Conservation (phyloP, 2,113 vertebrate genomes). For the Galbula dea region DNA sequence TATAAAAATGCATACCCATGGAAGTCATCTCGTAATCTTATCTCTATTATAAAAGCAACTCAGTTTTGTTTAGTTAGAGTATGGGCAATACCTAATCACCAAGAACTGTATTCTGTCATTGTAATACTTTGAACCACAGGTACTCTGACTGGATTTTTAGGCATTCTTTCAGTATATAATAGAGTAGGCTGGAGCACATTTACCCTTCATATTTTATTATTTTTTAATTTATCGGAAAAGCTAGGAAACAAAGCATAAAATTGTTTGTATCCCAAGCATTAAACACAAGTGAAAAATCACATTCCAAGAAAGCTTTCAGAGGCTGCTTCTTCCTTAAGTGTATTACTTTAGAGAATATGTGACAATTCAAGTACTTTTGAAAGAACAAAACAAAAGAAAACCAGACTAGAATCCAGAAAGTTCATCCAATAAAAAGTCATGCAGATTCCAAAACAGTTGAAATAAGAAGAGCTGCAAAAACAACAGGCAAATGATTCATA, state of each 20-base stretch:
- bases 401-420: not conserved
- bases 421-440: not conserved
- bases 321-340: not conserved
- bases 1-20: not conserved
- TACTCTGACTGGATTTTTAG: not conserved
- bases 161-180: not conserved
- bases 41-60: not conserved
- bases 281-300: not conserved
- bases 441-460: not conserved
- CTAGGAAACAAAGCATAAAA: not conserved
- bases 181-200: not conserved
- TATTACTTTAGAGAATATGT: not conserved
- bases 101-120: not conserved
- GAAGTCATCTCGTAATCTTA: not conserved
- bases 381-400: fast-evolving
- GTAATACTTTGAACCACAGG: not conserved
- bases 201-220: not conserved
- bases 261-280: not conserved
- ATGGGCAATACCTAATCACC: not conserved
- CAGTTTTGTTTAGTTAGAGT: not conserved
- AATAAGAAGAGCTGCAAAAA: not conserved
- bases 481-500: not conserved
- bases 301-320: not conserved
- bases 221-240: not conserved
- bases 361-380: not conserved